Evolutionary conservation across 2,113 vertebrate species (phyloP).

Genomic region (Gallinago undulata): DNA sequence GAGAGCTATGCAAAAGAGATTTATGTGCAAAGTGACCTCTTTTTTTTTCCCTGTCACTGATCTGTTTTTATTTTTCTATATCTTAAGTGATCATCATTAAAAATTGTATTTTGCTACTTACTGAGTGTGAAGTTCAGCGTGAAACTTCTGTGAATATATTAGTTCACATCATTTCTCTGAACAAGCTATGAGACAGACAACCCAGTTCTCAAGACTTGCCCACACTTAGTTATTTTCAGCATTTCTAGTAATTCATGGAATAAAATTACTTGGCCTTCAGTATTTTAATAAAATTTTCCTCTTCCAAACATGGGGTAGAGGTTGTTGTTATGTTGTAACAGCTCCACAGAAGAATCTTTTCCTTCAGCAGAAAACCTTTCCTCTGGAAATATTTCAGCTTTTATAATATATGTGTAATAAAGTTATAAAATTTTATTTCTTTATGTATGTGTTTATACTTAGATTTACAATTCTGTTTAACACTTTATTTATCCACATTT

Average conservation of each 20-base stretch:
- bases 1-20: background rate
- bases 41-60: background rate
- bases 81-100: background rate
- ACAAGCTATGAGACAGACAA: background rate
- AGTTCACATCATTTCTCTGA: background rate
- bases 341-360: background rate
- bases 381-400: background rate
- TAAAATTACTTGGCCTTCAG: background rate
- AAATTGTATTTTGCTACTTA: background rate
- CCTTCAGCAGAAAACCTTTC: background rate
- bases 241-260: background rate
- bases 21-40: background rate
- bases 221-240: background rate
- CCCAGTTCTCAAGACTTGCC: background rate
- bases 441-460: background rate
- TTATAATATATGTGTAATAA: background rate
- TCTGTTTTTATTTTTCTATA: background rate
- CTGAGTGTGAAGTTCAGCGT: background rate
- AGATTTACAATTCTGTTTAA: background rate
- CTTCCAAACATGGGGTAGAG: background rate
- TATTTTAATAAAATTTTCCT: background rate
- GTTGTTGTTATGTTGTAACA: background rate
- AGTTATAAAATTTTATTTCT: background rate
- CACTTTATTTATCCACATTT: background rate
- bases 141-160: background rate